These are phyloP conservation scores for Euclidia mi DNA, from an alignment of 2,888 invertebrate genomes.

Conservation along the genomic window DNA sequence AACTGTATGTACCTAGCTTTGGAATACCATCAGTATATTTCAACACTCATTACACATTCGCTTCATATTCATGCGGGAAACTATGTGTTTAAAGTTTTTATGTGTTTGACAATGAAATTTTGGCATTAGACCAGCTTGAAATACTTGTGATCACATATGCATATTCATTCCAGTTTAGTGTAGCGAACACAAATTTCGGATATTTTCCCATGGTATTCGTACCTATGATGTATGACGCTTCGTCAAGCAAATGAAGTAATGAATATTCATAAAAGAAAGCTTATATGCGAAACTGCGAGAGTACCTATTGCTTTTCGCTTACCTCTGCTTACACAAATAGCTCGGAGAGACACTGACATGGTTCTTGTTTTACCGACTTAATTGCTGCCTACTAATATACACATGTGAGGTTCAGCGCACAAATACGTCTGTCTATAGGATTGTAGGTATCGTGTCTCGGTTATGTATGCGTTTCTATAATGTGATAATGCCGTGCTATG, in stretches of 20 bases:
- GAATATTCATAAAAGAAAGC: slow-evolving; percentile 81
- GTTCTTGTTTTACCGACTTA: no score
- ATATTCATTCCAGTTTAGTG: slow-evolving; percentile 67
- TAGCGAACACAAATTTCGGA: slow-evolving; percentile 60
- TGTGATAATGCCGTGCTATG: no score
- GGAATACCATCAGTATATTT: slow-evolving; percentile 26
- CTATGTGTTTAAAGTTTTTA: slow-evolving; percentile 47
- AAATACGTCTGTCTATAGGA: no score
- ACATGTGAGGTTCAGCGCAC: no score
- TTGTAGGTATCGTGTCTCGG: no score
- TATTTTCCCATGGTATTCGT: slow-evolving; percentile 67
- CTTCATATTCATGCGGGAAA: slow-evolving; percentile 34
- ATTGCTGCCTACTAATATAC: no score
- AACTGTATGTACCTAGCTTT: slow-evolving; percentile 1
- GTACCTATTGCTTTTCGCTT: no score
- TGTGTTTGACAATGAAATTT: slow-evolving; percentile 49
- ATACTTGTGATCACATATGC: slow-evolving; percentile 58
- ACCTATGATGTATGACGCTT: slow-evolving; percentile 79
- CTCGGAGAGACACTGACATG: no score
- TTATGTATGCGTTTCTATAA: no score
- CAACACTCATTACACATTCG: slow-evolving; percentile 45
- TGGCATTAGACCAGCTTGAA: slow-evolving; percentile 54
- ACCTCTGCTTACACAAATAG: no score
- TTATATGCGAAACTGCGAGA: slow-evolving; percentile 66
- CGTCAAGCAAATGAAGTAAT: slow-evolving; percentile 81